Evolutionary conservation across 2,888 invertebrate species (phyloP), one percentile per base, ranked within the genome.

Genomic region (Ceriagrion tenellum): DNA sequence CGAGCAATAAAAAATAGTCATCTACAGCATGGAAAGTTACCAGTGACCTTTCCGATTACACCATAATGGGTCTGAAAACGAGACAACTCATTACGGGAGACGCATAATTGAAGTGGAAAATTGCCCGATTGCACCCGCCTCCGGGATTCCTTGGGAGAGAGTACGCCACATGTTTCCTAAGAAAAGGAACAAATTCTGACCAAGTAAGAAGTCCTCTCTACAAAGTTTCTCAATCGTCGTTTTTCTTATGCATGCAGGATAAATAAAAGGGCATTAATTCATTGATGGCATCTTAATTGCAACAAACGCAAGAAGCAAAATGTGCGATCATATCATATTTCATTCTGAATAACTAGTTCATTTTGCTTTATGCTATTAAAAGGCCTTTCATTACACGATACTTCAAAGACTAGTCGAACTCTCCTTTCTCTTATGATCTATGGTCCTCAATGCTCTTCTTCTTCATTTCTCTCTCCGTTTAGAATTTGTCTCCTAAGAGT

Each of bases 91-190:
- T n/a, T n/a, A 69, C 69, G 6, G 69, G 26, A n/a, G n/a, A n/a
- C 69, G 69, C 69, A 69, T 69, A n/a, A 69, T 69, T 69, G 69
- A 69, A 69, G 69, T 69, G n/a, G 69, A 26, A 69, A 69, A 69
- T 69, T 69, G 69, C n/a, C 69, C 13, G 69, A 26, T 69, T n/a
- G n/a, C n/a, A 0, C 69, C 10, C n/a, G 69, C 69, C 69, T n/a
- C n/a, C 69, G 69, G 69, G 69, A 4, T 69, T 69, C n/a, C 69
- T n/a, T 69, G n/a, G 69, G 69, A 69, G n/a, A 69, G 26, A 69
- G 69, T 69, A 26, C 6, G 69, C 69, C 69, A 69, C 69, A 59
- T 59, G 69, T 26, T 69, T 26, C 69, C n/a, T 69, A n/a, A n/a
- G 69, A 69, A 69, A 26, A 69, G 69, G 69, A 26, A 69, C 69